Conservation (phyloP, 1,140 invertebrate genomes). For the Neodiprion pinetum region DNA sequence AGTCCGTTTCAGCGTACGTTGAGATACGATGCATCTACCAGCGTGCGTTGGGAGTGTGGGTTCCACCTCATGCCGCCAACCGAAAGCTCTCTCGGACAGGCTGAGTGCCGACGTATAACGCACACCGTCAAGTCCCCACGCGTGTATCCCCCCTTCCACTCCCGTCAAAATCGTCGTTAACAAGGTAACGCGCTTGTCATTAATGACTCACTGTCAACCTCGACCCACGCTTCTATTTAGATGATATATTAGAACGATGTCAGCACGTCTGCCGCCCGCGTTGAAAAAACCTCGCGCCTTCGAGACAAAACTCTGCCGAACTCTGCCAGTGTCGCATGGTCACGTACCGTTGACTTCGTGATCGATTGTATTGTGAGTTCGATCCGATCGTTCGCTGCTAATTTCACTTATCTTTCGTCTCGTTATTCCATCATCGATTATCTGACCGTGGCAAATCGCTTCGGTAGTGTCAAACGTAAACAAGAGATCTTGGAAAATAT, state of each 20-base stretch:
- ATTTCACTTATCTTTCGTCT: no score
- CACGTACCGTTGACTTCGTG: no score
- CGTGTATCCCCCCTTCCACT: neutral
- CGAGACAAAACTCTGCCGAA: neutral
- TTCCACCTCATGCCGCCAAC: neutral
- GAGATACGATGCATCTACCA: no score
- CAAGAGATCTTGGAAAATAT: no score
- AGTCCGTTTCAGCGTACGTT: no score
- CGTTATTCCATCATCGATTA: no score
- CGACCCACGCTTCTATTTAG: conserved; percentile 2
- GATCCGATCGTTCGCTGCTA: no score
- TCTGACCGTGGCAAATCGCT: no score
- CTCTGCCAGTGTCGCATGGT: neutral
- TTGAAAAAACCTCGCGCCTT: neutral
- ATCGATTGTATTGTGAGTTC: no score
- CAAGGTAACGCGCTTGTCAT: conserved; percentile 9
- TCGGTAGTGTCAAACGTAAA: no score
- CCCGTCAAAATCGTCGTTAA: neutral
- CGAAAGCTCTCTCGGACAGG: neutral
- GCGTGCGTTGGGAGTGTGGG: no score
- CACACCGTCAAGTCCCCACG: neutral
- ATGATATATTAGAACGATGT: conserved; percentile 2
- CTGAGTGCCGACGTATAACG: neutral
- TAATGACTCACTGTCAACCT: conserved; percentile 10
- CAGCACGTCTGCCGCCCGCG: neutral